Conservation (phyloP, 1,140 invertebrate species). For the Monomorium pharaonis region DNA sequence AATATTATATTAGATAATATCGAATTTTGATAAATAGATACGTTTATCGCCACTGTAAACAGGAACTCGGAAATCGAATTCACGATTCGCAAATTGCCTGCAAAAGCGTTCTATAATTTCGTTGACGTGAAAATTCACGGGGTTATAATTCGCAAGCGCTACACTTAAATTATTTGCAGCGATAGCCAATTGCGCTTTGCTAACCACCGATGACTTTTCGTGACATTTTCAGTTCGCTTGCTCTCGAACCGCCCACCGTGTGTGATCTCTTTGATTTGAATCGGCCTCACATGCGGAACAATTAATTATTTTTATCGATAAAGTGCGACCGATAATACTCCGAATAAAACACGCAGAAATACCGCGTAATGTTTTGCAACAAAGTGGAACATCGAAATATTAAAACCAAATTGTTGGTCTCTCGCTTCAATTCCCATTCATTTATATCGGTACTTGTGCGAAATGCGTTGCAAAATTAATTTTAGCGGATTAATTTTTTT, state of each 20-base stretch:
- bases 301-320: slow-evolving; percentile 57
- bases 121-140: slow-evolving; percentile 18
- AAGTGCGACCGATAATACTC: slow-evolving; percentile 34
- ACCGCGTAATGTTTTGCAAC: background rate
- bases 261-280: slow-evolving; percentile 51
- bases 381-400: slow-evolving; percentile 9
- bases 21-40: slow-evolving; percentile 4
- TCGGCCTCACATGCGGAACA: slow-evolving; percentile 9
- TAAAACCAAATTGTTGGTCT: slow-evolving; percentile 16
- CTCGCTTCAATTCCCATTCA: background rate
- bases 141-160: slow-evolving; percentile 23
- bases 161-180: slow-evolving; percentile 44
- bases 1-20: slow-evolving; percentile 28
- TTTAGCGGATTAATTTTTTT: background rate
- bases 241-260: background rate
- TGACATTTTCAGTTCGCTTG: background rate
- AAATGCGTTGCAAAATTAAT: background rate
- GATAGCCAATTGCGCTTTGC: slow-evolving; percentile 32
- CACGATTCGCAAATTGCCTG: slow-evolving; percentile 11
- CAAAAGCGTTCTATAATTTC: slow-evolving; percentile 17
- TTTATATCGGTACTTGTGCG: background rate
- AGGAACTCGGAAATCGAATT: background rate
- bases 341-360: slow-evolving; percentile 33
- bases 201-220: slow-evolving; percentile 34
- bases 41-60: slow-evolving; percentile 32